phyloP scores from a whole-genome alignment of 2,888 invertebrate genomes.

The Cantharis rustica region DNA sequence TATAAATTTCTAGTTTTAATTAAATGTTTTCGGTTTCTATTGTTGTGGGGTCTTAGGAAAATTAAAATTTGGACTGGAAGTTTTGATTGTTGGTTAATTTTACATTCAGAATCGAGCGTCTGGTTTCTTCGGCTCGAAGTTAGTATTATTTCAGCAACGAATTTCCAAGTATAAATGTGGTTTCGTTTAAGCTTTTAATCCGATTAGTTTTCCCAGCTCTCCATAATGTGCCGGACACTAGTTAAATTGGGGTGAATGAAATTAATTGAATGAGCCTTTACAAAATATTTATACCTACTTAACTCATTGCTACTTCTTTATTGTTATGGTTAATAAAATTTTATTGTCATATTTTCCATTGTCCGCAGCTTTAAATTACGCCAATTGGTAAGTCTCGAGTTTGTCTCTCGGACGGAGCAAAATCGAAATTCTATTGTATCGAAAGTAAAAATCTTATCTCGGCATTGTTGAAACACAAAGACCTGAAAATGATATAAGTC shows the following conservation, averaged over 20 bases:
- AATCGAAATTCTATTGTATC: slow-evolving; percentile 15
- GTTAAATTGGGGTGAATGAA: slow-evolving; percentile 14
- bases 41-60: not conserved
- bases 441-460: slow-evolving; percentile 18
- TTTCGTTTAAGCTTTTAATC: slow-evolving; percentile 14
- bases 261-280: slow-evolving; percentile 9
- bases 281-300: not conserved
- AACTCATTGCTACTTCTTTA: not conserved
- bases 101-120: not conserved
- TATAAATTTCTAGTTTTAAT: not conserved
- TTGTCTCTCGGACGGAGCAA: not conserved
- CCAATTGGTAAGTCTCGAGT: not conserved
- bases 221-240: slow-evolving; percentile 17
- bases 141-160: not conserved
- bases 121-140: not conserved
- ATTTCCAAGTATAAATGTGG: slow-evolving; percentile 16
- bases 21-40: not conserved
- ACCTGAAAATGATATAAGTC: slow-evolving; percentile 21
- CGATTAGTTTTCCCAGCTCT: slow-evolving; percentile 19
- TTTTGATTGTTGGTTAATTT: not conserved
- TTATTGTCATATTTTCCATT: not conserved
- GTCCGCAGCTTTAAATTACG: not conserved
- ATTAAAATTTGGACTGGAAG: not conserved
- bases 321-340: not conserved
- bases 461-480: slow-evolving; percentile 20